Evolutionary conservation across 2,113 vertebrate species (phyloP).

Genomic region (Clarias magur): DNA sequence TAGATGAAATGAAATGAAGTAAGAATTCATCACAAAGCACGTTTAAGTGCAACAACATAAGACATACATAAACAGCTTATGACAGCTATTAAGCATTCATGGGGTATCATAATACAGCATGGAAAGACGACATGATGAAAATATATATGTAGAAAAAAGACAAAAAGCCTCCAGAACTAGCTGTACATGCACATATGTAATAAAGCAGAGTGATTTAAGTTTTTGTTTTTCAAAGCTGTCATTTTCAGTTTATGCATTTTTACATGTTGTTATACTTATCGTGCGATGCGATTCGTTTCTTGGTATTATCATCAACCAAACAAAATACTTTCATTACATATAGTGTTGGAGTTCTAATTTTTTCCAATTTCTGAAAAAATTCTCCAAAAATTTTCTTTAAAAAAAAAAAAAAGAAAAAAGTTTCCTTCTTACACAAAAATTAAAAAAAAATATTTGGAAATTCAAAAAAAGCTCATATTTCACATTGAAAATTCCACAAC

Average conservation of each 20-base stretch:
- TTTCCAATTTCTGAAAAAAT: neutral
- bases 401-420: neutral
- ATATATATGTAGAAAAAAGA: neutral
- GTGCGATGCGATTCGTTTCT: neutral
- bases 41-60: constrained; percentile 36
- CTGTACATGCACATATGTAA: neutral
- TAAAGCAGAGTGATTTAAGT: neutral
- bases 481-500: neutral
- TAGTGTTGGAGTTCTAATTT: neutral
- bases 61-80: constrained; percentile 40
- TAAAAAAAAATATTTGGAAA: neutral
- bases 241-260: constrained; percentile 28
- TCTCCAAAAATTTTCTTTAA: no score
- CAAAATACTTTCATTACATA: neutral
- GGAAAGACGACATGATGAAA: neutral
- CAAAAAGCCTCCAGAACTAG: neutral
- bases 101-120: neutral
- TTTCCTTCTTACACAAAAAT: neutral
- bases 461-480: neutral
- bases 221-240: constrained; percentile 28
- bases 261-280: constrained; percentile 16
- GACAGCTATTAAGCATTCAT: constrained; percentile 33
- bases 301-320: constrained; percentile 34
- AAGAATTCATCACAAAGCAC: constrained; percentile 1
- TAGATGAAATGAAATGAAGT: constrained; percentile 15